These are phyloP conservation scores for Sinocyclocheilus maitianheensis DNA, from an alignment of 2,113 vertebrate species.

Conservation along the genomic window DNA sequence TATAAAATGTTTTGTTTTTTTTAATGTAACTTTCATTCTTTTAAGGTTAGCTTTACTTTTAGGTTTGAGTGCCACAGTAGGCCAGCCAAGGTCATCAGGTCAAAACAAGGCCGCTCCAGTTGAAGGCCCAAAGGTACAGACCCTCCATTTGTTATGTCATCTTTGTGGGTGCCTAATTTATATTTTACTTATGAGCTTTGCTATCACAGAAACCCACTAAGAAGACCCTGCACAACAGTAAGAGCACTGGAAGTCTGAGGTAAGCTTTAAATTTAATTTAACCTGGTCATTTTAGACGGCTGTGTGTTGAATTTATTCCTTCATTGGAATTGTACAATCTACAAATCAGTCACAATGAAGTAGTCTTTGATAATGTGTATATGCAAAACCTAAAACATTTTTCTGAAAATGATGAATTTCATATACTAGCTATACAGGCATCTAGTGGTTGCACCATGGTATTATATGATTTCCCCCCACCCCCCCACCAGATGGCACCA, in stretches of 20 bases:
- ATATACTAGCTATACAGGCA: no score
- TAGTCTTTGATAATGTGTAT: neutral
- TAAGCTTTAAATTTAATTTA: neutral
- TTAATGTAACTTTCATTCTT: neutral
- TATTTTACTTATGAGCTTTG: neutral
- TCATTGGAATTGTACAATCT: neutral
- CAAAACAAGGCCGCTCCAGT: neutral
- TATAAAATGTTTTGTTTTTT: neutral
- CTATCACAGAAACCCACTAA: conserved; percentile 31
- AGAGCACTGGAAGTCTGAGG: conserved; percentile 51
- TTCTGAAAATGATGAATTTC: no score
- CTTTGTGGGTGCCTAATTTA: neutral
- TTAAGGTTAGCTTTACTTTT: neutral
- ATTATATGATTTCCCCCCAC: no score
- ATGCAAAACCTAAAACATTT: no score
- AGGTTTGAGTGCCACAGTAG: conserved; percentile 14
- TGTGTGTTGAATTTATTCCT: neutral
- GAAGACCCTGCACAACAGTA: conserved; percentile 48
- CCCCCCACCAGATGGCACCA: no score
- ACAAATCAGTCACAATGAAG: neutral
- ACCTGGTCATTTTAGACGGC: neutral
- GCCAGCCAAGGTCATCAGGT: neutral
- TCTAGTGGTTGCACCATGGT: no score
- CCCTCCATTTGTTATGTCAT: neutral
- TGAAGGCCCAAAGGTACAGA: conserved; percentile 39